These are phyloP conservation scores for Melangyna quadrimaculata DNA, from an alignment of 2,888 invertebrate genomes.

Conservation along the genomic window DNA sequence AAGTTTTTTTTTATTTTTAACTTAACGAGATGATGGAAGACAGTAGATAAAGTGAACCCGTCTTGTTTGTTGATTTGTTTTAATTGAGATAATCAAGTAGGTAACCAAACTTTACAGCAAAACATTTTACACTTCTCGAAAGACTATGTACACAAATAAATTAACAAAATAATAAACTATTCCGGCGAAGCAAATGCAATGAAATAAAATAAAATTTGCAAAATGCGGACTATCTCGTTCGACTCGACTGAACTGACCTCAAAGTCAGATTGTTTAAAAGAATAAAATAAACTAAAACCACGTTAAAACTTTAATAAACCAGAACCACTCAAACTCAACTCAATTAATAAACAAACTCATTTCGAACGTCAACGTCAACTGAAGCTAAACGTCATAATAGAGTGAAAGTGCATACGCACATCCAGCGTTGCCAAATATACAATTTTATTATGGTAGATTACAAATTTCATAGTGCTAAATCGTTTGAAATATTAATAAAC, in stretches of 20 bases:
- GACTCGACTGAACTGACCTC: background rate
- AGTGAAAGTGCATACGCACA: too few species aligned
- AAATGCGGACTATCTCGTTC: background rate
- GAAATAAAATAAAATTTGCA: slow-evolving; percentile 2
- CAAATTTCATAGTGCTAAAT: too few species aligned
- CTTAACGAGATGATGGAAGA: background rate
- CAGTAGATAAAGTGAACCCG: background rate
- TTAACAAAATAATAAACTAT: background rate
- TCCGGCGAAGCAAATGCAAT: background rate
- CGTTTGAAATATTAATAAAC: too few species aligned
- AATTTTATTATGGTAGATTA: too few species aligned
- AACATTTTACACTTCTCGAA: background rate
- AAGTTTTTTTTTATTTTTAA: background rate
- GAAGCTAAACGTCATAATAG: too few species aligned
- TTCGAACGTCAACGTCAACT: background rate
- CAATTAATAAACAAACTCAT: slow-evolving; percentile 6
- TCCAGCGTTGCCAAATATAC: too few species aligned
- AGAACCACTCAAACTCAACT: background rate
- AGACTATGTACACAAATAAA: slow-evolving; percentile 1
- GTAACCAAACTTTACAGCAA: background rate
- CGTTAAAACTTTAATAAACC: background rate
- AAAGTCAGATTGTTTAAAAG: slow-evolving; percentile 18
- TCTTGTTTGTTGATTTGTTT: background rate
- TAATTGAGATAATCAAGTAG: background rate
- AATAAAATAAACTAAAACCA: background rate